These are phyloP conservation scores for Diabrotica virgifera DNA, from an alignment of 1,140 invertebrate species.

Conservation along the genomic window DNA sequence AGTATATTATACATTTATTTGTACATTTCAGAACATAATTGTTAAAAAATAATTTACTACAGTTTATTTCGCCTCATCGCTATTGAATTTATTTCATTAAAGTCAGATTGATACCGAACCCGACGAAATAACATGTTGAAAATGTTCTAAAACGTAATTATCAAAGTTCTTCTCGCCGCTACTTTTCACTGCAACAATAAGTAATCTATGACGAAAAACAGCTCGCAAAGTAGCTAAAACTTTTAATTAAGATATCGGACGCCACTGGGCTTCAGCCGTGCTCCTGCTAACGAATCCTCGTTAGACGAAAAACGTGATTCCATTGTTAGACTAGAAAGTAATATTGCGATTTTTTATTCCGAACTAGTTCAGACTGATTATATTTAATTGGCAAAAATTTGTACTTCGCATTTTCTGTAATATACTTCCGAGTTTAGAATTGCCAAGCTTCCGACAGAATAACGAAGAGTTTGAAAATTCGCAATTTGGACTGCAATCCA, in stretches of 20 bases:
- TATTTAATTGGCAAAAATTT: no score
- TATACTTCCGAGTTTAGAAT: no score
- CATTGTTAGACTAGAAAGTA: background rate
- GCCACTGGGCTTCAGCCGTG: background rate
- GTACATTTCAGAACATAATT: no score
- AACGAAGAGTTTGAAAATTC: no score
- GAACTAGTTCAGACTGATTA: no score
- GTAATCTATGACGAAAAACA: slow-evolving; percentile 6
- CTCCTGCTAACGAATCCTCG: slow-evolving; percentile 4
- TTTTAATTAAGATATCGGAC: slow-evolving; percentile 12
- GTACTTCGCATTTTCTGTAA: no score
- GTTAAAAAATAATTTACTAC: no score
- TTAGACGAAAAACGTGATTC: slow-evolving; percentile 3
- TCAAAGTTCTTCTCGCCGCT: background rate
- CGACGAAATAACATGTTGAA: background rate
- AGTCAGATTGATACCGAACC: background rate
- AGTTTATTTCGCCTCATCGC: background rate
- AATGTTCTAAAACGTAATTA: slow-evolving; percentile 1
- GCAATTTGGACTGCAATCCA: no score
- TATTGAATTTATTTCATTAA: background rate
- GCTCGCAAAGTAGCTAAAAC: background rate
- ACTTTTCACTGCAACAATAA: background rate
- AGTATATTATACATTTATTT: no score
- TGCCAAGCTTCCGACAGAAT: no score
- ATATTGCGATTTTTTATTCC: background rate